These are phyloP conservation scores for Anthonomus grandis DNA, from an alignment of 1,140 invertebrate species.

Conservation along the genomic window DNA sequence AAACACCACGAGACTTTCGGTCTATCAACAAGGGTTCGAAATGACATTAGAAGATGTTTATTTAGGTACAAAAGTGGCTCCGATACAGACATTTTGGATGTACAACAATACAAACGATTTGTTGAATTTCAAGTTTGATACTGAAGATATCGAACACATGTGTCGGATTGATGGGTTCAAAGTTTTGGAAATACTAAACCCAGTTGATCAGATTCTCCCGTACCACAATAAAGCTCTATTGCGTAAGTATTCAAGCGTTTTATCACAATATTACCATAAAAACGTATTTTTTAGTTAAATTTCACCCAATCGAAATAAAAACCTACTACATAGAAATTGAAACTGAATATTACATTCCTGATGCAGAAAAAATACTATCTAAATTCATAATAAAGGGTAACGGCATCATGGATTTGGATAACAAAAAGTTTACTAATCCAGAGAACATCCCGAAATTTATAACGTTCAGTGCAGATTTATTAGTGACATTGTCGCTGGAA, in stretches of 20 bases:
- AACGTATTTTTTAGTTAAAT: neutral
- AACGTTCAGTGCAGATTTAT: conserved; percentile 1
- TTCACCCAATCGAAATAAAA: conserved; percentile 19
- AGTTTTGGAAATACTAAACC: conserved; percentile 13
- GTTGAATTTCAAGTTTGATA: conserved; percentile 6
- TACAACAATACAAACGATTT: conserved; percentile 15
- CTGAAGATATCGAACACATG: neutral
- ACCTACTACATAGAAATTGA: conserved; percentile 2
- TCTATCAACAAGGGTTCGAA: neutral
- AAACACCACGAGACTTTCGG: neutral
- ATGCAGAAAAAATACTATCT: neutral
- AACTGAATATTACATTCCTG: neutral
- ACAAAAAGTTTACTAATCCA: no score
- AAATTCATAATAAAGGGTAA: neutral
- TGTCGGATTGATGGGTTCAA: conserved; percentile 8
- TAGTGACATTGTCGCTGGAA: conserved; percentile 5
- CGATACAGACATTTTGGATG: conserved; percentile 12
- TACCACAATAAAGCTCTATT: conserved; percentile 6
- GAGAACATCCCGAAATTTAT: neutral
- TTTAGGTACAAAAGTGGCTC: conserved; percentile 14
- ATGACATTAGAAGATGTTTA: conserved; percentile 5
- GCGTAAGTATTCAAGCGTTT: neutral
- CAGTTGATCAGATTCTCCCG: conserved; percentile 2
- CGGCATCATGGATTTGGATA: neutral
- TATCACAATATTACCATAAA: no score